Percentiles rank a stretch among this genome's conserved stretches.
Conservation (phyloP, 2,888 invertebrate species). For the Epiblema foenella region DNA sequence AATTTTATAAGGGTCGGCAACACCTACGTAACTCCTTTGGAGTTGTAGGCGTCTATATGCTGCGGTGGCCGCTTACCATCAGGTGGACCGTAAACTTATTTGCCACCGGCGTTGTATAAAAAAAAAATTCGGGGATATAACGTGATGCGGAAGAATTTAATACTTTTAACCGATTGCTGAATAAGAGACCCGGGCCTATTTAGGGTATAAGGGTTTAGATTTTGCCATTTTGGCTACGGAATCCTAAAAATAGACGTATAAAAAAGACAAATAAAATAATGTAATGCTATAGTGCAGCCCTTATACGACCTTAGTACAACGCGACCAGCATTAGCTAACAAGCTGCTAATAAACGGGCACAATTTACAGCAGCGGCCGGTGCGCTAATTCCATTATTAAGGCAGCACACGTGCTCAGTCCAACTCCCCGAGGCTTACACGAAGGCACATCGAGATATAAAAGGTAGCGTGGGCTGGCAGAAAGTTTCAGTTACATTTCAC, state of each 20-base stretch:
- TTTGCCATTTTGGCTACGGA: too few relatives aligned
- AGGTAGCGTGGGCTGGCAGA: background rate
- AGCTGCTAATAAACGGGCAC: slow-evolving; percentile 33
- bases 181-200: too few relatives aligned
- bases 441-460: slow-evolving; percentile 22
- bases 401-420: slow-evolving; percentile 57
- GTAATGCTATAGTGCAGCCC: background rate
- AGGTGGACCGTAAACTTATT: too few relatives aligned
- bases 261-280: too few relatives aligned
- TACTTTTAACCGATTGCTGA: background rate
- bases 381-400: slow-evolving; percentile 72
- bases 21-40: too few relatives aligned
- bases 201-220: too few relatives aligned
- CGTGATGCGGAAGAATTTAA: background rate
- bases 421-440: slow-evolving; percentile 62
- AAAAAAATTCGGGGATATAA: background rate
- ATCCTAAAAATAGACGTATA: too few relatives aligned
- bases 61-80: too few relatives aligned
- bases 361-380: slow-evolving; percentile 23
- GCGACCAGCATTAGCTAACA: slow-evolving; percentile 34
- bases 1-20: too few relatives aligned
- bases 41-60: too few relatives aligned
- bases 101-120: too few relatives aligned
- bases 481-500: too few relatives aligned
- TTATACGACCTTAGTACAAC: background rate